Conservation (phyloP, 2,797 vertebrate genomes). For the Mus minutoides region DNA sequence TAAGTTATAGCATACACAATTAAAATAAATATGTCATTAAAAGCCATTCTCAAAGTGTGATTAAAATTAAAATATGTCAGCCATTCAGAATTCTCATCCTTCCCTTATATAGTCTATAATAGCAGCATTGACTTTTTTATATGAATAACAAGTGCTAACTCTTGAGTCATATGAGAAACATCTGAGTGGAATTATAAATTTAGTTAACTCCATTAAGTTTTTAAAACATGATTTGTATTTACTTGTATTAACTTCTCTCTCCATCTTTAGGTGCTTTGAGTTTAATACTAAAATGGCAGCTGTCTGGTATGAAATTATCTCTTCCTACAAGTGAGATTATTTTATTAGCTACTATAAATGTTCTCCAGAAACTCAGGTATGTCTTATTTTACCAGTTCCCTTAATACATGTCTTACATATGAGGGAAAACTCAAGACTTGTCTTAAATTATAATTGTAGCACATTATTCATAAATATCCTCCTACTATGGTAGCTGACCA, state of each 20-base stretch:
- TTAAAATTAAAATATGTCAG: neutral
- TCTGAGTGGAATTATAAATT: neutral
- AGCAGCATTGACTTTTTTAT: neutral
- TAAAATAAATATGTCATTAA: neutral
- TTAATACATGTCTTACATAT: neutral
- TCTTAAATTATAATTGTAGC: slow-evolving; percentile 3
- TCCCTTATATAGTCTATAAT: neutral
- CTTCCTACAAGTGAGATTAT: neutral
- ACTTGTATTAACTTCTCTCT: neutral
- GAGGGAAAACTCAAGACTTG: neutral
- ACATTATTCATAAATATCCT: neutral
- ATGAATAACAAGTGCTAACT: neutral
- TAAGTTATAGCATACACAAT: neutral
- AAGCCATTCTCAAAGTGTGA: neutral
- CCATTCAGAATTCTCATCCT: neutral
- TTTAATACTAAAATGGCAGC: neutral
- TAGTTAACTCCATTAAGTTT: neutral
- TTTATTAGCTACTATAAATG: neutral
- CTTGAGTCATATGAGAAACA: neutral
- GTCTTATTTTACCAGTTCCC: neutral
- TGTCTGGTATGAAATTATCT: neutral
- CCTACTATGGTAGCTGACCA: neutral
- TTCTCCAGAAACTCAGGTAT: neutral
- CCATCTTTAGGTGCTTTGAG: neutral
- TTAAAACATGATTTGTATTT: neutral